Conservation (phyloP, 1,140 invertebrate species). For the Scaptodrosophila lebanonensis region DNA sequence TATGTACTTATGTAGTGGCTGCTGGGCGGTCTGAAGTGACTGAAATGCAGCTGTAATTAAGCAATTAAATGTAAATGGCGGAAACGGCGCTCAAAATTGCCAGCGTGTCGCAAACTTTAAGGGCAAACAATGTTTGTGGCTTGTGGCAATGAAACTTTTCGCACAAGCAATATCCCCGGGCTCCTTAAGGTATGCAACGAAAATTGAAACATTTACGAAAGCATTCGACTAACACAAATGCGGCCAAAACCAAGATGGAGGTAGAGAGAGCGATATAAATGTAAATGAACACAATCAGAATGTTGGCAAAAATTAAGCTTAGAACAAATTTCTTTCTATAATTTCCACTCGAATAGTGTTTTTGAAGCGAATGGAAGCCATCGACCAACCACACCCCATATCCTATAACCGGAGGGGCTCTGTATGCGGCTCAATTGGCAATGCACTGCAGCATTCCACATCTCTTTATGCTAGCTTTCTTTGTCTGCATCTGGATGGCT, state of each 20-base stretch:
- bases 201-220: conserved; percentile 33
- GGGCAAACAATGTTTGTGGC: no score
- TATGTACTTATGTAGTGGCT: no score
- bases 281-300: conserved; percentile 57
- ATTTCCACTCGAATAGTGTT: conserved; percentile 57
- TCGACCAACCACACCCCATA: no score
- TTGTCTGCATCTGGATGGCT: conserved; percentile 55
- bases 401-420: no score
- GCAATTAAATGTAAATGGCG: conserved; percentile 60
- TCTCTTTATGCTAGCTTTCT: conserved; percentile 12
- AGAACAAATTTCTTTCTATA: conserved; percentile 44
- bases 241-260: neutral
- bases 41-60: conserved; percentile 55
- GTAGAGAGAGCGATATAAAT: conserved; percentile 28
- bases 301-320: conserved; percentile 56
- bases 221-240: conserved; percentile 3
- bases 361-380: no score
- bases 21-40: neutral
- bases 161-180: neutral
- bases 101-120: conserved; percentile 23
- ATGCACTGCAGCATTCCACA: no score
- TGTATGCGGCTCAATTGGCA: no score
- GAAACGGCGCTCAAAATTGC: conserved; percentile 26
- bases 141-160: no score
- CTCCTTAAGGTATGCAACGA: conserved; percentile 57